Base-by-base conservation (phyloP, 2,113 vertebrate genomes). In the Aegotheles bennettii region DNA sequence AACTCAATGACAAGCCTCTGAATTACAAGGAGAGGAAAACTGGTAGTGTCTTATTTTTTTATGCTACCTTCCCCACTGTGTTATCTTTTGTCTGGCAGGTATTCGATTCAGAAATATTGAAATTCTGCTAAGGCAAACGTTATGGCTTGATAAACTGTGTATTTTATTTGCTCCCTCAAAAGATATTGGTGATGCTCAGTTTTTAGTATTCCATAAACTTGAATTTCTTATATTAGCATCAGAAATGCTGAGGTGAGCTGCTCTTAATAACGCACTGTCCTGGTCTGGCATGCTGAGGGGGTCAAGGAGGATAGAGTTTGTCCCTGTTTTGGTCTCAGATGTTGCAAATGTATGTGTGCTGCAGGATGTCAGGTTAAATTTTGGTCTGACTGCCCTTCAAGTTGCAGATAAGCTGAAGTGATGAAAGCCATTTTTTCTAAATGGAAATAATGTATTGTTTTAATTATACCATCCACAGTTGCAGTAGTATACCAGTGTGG, bases 361-460 rank as follows among this genome's bases (percentile, higher is more conserved):
- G 31, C 78, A 61, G 64, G 50, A 25, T 60, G 25, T 81, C 54
- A 78, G 64, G 73, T 88, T 82, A 67, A 43, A 25, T 77, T 91
- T 82, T 51, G 59, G 18, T 57, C 79, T 67, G 59, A 57, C 38
- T 77, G 56, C 81, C 85, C 51, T 70, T 89, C 54, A 74, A 26
- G 64, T 84, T 90, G 64, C 74, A 90, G 82, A 89, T 87, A 89
- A 83, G 70, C 47, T 28, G 13, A 29, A 80, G 64, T 64, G 83
- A 80, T 86, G 64, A 89, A 93, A 95, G 35, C 56, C n/a, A 2
- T 78, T 92, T 88, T 93, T 75, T 86, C 47, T 88, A 86, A 90
- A 70, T 93, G 68, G 64, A 90, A 88, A 87, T 81, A 80, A 74
- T 78, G 8, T 45, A 75, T 80, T 77, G 54, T 69, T 96, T 93